Percentiles rank a stretch among this genome's conserved stretches.
phyloP scores from a whole-genome alignment of 2,797 vertebrate species.

The Aotus griseimembra region DNA sequence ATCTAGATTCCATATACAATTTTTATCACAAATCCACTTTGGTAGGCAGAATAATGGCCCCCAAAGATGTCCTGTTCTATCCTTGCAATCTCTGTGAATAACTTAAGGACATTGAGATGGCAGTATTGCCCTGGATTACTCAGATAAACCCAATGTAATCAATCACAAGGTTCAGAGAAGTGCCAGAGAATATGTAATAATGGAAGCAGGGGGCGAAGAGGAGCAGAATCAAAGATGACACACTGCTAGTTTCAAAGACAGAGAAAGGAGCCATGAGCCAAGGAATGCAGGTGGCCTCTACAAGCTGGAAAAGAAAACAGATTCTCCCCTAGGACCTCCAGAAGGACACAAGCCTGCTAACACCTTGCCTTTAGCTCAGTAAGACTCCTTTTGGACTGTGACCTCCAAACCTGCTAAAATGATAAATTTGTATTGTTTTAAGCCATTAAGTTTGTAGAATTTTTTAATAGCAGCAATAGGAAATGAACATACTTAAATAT shows the following conservation, averaged over 20 bases:
- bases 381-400: conserved; percentile 23
- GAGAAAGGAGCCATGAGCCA: not conserved
- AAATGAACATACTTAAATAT: not conserved
- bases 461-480: not conserved
- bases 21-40: conserved; percentile 28
- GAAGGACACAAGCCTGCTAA: not conserved
- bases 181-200: not conserved
- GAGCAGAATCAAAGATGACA: not conserved
- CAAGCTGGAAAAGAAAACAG: not conserved
- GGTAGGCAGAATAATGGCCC: not conserved
- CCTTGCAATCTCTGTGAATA: conserved; percentile 1
- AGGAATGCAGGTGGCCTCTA: not conserved
- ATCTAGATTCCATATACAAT: not conserved
- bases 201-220: not conserved
- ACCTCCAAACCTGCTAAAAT: not conserved
- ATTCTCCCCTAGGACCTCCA: not conserved
- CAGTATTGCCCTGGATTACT: not conserved
- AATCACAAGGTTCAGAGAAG: not conserved
- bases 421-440: not conserved
- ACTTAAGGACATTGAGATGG: not conserved
- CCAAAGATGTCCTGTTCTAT: not conserved
- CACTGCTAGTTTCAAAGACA: not conserved
- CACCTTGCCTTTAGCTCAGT: not conserved
- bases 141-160: not conserved
- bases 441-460: not conserved